A percentile compares a stretch with the other conserved stretches of the same genome.
Evolutionary conservation across 2,797 vertebrate genomes (phyloP).

Genomic region (Protonibea diacanthus): DNA sequence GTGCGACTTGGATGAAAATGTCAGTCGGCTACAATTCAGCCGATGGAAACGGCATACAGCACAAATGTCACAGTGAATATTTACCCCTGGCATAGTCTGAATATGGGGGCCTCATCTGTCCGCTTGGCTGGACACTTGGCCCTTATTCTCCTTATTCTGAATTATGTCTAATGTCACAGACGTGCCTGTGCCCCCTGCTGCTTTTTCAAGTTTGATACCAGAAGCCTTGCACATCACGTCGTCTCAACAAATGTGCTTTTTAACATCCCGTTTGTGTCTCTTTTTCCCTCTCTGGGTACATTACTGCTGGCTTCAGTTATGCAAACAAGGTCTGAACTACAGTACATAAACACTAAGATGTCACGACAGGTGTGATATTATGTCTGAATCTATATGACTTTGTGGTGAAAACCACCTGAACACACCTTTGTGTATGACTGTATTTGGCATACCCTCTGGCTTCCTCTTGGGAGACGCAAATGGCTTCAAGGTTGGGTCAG

Average conservation of each 20-base stretch:
- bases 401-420: conserved; percentile 45
- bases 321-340: conserved; percentile 53
- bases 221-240: conserved; percentile 30
- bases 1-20: conserved; percentile 76
- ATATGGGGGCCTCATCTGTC: conserved; percentile 75
- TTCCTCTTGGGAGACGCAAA: conserved; percentile 57
- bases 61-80: conserved; percentile 84
- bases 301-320: conserved; percentile 48
- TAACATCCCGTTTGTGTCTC: conserved; percentile 31
- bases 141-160: conserved; percentile 78
- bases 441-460: conserved; percentile 57
- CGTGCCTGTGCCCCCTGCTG: conserved; percentile 63
- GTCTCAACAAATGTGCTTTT: conserved; percentile 33
- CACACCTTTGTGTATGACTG: conserved; percentile 41
- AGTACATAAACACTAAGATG: conserved; percentile 56
- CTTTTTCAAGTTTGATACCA: conserved; percentile 62
- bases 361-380: conserved; percentile 78
- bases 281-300: conserved; percentile 15
- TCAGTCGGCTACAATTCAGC: conserved; percentile 73
- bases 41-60: conserved; percentile 67
- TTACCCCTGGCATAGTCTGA: conserved; percentile 72
- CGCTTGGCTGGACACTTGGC: conserved; percentile 77
- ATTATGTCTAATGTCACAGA: conserved; percentile 79
- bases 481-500: conserved; percentile 51
- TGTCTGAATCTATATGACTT: conserved; percentile 60